These are phyloP conservation scores for Bovichtus diacanthus DNA, from an alignment of 2,797 vertebrate genomes.

Conservation along the genomic window DNA sequence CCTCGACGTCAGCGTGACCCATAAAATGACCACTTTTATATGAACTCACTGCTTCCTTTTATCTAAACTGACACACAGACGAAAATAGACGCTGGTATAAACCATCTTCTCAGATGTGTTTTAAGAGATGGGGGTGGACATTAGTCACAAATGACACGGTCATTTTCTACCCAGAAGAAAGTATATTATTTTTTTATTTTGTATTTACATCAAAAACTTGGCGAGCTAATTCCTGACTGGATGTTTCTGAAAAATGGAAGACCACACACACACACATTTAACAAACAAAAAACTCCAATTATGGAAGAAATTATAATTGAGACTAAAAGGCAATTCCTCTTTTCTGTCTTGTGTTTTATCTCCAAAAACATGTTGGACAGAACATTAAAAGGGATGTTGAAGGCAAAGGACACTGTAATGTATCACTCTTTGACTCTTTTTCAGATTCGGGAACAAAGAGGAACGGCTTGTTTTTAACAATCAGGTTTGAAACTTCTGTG, in stretches of 20 bases:
- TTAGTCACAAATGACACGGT: neutral
- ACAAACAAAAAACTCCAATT: constrained; percentile 5
- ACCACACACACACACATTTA: constrained; percentile 11
- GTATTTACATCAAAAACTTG: constrained; percentile 59
- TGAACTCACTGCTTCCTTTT: neutral
- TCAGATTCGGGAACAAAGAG: constrained; percentile 24
- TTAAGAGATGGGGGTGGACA: neutral
- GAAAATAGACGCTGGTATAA: constrained; percentile 3
- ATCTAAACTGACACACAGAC: constrained; percentile 12
- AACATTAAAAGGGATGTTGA: constrained; percentile 20
- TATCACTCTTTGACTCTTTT: constrained; percentile 42
- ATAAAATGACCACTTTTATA: neutral
- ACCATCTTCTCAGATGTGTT: neutral
- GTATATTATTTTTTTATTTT: constrained; percentile 42
- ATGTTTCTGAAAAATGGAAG: constrained; percentile 22
- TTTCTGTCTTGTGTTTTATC: neutral
- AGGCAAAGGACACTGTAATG: constrained; percentile 1
- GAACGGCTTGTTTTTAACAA: too few species aligned
- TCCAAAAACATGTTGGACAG: constrained; percentile 10
- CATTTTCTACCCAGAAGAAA: constrained; percentile 25
- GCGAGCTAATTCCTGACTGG: neutral
- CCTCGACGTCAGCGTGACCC: neutral
- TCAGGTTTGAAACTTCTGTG: neutral
- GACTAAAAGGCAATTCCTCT: neutral
- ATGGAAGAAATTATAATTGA: neutral